Conservation (phyloP, 2,888 invertebrate species). For the Eledone cirrhosa region DNA sequence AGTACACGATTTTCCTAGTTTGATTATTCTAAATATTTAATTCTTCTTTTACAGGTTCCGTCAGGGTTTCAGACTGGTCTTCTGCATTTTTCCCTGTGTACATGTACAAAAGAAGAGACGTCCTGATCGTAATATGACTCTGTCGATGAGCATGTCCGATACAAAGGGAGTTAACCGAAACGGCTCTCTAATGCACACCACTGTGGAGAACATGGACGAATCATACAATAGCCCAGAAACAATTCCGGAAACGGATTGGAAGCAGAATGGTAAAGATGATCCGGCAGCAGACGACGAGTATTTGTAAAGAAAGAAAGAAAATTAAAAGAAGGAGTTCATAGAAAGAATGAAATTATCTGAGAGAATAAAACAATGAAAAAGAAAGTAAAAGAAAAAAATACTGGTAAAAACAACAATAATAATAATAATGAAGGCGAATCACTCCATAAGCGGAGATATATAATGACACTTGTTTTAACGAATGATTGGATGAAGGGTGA, state of each 20-base stretch:
- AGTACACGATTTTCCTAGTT: background rate
- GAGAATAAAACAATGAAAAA: background rate
- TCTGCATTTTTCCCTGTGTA: constrained; percentile 86
- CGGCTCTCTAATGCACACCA: constrained; percentile 58
- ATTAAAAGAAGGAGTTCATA: background rate
- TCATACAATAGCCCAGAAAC: constrained; percentile 39
- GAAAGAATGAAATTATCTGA: background rate
- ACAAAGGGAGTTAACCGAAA: constrained; percentile 51
- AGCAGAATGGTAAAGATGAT: constrained; percentile 11
- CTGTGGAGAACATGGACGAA: constrained; percentile 55
- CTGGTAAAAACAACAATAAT: too few species aligned
- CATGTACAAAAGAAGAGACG: constrained; percentile 47
- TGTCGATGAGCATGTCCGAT: constrained; percentile 51
- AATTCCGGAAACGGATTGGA: constrained; percentile 39
- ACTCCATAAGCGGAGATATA: too few species aligned
- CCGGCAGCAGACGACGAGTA: background rate
- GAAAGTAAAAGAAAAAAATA: too few species aligned
- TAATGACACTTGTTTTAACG: too few species aligned
- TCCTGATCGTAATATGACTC: constrained; percentile 45
- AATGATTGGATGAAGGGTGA: too few species aligned
- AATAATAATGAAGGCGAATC: too few species aligned
- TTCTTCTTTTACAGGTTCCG: constrained; percentile 77
- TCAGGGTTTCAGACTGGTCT: constrained; percentile 90
- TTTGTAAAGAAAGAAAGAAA: background rate
- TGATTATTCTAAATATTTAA: background rate